Base-by-base conservation (phyloP, 2,888 invertebrate genomes). In the Nephrotoma flavescens region DNA sequence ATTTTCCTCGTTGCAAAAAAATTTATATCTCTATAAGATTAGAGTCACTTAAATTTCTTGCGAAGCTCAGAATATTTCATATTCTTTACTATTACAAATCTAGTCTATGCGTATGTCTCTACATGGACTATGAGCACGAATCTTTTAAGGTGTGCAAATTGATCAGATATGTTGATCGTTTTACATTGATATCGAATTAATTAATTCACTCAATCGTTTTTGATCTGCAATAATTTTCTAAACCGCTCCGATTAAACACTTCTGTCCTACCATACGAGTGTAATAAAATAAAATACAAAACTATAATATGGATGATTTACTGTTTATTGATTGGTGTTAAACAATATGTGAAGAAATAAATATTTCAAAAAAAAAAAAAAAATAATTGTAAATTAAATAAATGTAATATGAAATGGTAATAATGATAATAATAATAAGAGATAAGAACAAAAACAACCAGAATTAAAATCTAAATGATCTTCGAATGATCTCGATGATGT, bases 321-420 rank as follows among this genome's bases (percentile, higher is more conserved):
- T 84, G 84, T 84, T 84, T 84, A 84, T 84, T 84, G 84, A 84
- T 84, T 84, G 84, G 84, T 84, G 84, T 84, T 84, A 84, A 84
- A 84, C 42, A 84, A 84, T 84, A 42, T 84, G 84, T 84, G 84
- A 42, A 84, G 71, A 71, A 71, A 71, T 71, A 71, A 71, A 71
- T 71, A 71, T 9, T 44, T 31, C 15, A 71, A 71, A 12, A 47
- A 11, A 47, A 11, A 47, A 11, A 3, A 47, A 47, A 47, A 71
- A 71, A 11, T 4, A 71, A 71, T 71, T 71, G 31, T 71, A 71
- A 71, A 71, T 71, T 71, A 71, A 71, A 71, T 71, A 71, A 71
- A 71, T 71, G 31, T 31, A 31, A 19, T 71, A 71, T 71, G 19
- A 71, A 71, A 71, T 71, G 31, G 71, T 71, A 71, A 71, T 71